Base-by-base conservation (phyloP, 2,113 vertebrate species). In the Saguinus imperator region DNA sequence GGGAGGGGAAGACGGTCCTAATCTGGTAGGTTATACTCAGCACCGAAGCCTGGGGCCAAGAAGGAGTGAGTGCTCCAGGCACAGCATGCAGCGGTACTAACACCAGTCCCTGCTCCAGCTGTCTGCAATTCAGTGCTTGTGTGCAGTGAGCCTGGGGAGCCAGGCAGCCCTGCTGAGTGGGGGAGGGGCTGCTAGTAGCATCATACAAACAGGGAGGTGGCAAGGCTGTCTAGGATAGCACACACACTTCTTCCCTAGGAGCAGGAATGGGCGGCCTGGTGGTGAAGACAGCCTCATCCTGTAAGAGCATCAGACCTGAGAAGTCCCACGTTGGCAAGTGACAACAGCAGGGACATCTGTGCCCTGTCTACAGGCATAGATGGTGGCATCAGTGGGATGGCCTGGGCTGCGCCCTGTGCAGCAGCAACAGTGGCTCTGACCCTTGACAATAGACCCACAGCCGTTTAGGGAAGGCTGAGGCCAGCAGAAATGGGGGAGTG, bases 21-120 rank as follows among this genome's bases (percentile, higher is more conserved):
- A 14, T 17, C n/a, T 18, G 21, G 58, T 11, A 21, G n/a, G 0
- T 32, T 0, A n/a, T 37, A 64, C 32, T 83, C 43, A n/a, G n/a
- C 68, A 20, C 20, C 1, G 2, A 45, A 21, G 50, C 61, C 32
- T 4, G 73, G 35, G 43, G 16, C 5, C 45, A 0, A 16, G 18
- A 40, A 43, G 35, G 27, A 73, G 14, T 0, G 6, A 57, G 52
- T 48, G 43, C 27, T 86, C 16, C 4, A 4, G 45, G 32, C 2
- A 3, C 17, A 6, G 4, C 0, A 25, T 1, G 1, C 8, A 3
- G 8, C 1, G 4, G 48, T 6, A 29, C 37, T 64, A 4, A 92
- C 7, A 9, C 5, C 4, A 6, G 32, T 5, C 45, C 85, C 57
- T 3, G 18, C 40, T 10, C 35, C 35, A 8, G 13, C 14, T 18